A percentile compares a stretch with the other conserved stretches of the same genome.
phyloP scores from a whole-genome alignment of 2,797 vertebrate species.

The Chiloscyllium punctatum region DNA sequence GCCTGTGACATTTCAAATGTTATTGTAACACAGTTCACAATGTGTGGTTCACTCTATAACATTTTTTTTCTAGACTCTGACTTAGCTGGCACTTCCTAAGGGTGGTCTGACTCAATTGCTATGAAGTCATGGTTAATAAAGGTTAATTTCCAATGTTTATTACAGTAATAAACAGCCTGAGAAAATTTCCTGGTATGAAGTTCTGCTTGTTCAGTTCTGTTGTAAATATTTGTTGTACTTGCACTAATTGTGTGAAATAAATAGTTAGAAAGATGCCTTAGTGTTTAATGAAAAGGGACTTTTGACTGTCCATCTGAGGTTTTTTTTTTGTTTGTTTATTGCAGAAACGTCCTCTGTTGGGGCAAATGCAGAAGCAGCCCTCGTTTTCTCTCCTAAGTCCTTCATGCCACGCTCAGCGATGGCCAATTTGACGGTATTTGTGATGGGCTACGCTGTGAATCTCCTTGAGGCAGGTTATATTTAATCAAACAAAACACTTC shows the following conservation, averaged over 20 bases:
- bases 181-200: background rate
- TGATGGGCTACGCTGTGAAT: slow-evolving; percentile 69
- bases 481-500: background rate
- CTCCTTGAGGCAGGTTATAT: slow-evolving; percentile 67
- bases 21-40: background rate
- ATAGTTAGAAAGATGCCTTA: background rate
- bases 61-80: background rate
- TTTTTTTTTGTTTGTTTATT: slow-evolving; percentile 41
- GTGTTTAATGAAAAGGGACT: background rate
- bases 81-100: background rate
- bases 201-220: background rate
- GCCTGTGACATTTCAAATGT: background rate
- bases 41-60: background rate
- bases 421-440: slow-evolving; percentile 66
- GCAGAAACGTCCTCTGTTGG: slow-evolving; percentile 55
- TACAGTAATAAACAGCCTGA: background rate
- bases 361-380: slow-evolving; percentile 66
- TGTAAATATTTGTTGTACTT: background rate
- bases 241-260: background rate
- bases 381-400: slow-evolving; percentile 75
- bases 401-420: slow-evolving; percentile 69
- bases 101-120: background rate
- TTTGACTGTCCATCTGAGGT: background rate
- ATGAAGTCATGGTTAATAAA: background rate
- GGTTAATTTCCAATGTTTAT: background rate